Evolutionary conservation across 2,797 vertebrate species (phyloP).

Genomic region (Halcyon badia): DNA sequence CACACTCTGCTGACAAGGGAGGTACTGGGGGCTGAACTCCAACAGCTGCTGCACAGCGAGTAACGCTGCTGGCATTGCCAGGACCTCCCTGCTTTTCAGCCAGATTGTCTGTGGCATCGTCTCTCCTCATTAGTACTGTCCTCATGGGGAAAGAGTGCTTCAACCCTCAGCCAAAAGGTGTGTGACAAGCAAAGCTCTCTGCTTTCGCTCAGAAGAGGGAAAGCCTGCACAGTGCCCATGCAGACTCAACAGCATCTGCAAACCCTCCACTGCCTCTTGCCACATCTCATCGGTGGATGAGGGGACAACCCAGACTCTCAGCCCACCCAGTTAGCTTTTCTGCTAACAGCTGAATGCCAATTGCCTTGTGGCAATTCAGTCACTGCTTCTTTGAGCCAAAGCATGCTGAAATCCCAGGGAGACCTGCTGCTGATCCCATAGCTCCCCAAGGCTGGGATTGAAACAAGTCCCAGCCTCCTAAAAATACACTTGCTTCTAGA

Average conservation of each 20-base stretch:
- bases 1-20: neutral
- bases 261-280: neutral
- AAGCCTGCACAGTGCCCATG: fast-evolving
- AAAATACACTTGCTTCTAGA: neutral
- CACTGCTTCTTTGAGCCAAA: neutral
- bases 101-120: neutral
- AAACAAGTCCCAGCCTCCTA: neutral
- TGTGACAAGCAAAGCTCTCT: neutral
- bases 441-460: neutral
- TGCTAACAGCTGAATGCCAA: neutral
- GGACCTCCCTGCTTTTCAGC: neutral
- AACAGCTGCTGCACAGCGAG: fast-evolving
- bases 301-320: neutral
- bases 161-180: neutral
- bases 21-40: neutral
- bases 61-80: fast-evolving
- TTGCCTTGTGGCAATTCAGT: neutral
- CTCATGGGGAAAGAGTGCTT: neutral
- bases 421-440: neutral
- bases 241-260: fast-evolving
- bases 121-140: neutral
- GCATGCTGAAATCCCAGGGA: neutral
- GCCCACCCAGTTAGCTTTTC: neutral
- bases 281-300: neutral
- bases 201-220: neutral